A percentile compares a stretch with the other conserved stretches of the same genome.
Conservation (phyloP, 2,797 vertebrate genomes). For the Rhynchotus rufescens region DNA sequence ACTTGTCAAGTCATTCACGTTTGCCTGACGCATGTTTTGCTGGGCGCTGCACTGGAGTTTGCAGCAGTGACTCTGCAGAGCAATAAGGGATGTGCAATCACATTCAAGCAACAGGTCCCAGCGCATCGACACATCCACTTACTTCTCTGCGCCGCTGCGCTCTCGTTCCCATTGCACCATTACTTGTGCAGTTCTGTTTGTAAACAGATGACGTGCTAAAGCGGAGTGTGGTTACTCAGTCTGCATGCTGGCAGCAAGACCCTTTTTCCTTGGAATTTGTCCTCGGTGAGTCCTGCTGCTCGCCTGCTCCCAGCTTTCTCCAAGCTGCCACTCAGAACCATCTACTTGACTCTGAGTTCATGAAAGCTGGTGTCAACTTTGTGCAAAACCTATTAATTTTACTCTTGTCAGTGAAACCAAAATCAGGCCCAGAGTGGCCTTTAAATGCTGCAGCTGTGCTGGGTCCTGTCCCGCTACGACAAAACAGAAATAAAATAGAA, state of each 20-base stretch:
- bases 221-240: conserved; percentile 25
- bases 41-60: background rate
- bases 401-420: background rate
- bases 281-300: background rate
- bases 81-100: background rate
- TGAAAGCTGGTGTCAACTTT: background rate
- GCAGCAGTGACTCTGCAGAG: accelerated
- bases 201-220: conserved; percentile 54
- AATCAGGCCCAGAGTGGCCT: background rate
- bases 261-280: background rate
- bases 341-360: background rate
- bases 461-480: background rate
- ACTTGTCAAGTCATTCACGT: background rate
- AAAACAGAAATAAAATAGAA: background rate
- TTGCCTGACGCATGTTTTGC: accelerated
- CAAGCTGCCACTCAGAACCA: background rate
- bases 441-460: background rate
- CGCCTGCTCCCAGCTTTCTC: background rate
- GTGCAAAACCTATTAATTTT: background rate
- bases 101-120: background rate
- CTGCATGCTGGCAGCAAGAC: background rate
- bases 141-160: accelerated
- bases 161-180: background rate
- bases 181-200: background rate
- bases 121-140: accelerated